Evolutionary conservation across 1,140 invertebrate species (phyloP).

Genomic region (Dysdera silvatica): DNA sequence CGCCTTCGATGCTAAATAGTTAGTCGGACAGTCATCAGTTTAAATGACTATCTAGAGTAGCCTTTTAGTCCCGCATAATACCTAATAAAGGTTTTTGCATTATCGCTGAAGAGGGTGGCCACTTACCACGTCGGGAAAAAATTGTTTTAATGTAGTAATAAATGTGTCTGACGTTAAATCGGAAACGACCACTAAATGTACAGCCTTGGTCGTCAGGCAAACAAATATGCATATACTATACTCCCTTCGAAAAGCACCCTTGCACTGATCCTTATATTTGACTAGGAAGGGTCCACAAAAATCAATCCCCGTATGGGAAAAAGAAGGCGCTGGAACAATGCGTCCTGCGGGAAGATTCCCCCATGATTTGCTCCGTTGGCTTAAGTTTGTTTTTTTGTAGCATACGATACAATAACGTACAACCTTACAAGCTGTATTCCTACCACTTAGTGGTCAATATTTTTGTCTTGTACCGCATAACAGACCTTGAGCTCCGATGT

Average conservation of each 20-base stretch:
- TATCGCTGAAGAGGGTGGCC: conserved; percentile 25
- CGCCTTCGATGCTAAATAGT: no score
- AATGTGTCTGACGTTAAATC: conserved; percentile 42
- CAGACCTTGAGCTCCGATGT: no score
- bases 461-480: no score
- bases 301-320: background rate
- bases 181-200: conserved; percentile 43
- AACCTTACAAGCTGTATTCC: no score
- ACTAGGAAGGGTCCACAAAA: background rate
- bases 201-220: conserved; percentile 43
- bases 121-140: conserved; percentile 38
- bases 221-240: conserved; percentile 34
- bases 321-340: background rate
- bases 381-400: background rate
- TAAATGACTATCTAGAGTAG: no score
- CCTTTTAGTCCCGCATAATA: no score
- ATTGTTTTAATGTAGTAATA: conserved; percentile 40
- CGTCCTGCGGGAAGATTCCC: background rate
- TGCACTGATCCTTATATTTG: background rate
- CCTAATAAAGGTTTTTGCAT: conserved; percentile 20
- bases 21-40: no score
- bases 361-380: background rate
- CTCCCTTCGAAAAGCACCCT: background rate
- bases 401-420: background rate
- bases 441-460: no score